Percentiles rank a stretch among this genome's conserved stretches.
Evolutionary conservation across 2,113 vertebrate species (phyloP).

Genomic region (Pitta sordida): DNA sequence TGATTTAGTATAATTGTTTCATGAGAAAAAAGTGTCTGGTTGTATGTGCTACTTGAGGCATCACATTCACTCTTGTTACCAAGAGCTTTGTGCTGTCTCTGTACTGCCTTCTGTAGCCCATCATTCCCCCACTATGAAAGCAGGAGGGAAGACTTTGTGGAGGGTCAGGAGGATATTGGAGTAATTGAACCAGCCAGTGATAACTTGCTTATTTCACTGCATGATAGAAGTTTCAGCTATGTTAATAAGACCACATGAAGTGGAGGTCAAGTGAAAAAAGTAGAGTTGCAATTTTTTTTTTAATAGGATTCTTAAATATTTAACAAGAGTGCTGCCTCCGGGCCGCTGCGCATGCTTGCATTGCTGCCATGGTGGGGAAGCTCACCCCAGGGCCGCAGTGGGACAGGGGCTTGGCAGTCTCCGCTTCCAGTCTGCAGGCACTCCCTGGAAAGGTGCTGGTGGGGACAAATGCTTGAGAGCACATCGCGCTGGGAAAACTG

Average conservation of each 20-base stretch:
- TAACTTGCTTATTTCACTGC: not conserved
- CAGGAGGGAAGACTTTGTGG: not conserved
- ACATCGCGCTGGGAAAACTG: too few relatives aligned
- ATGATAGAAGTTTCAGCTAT: not conserved
- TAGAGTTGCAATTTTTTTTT: constrained; percentile 1
- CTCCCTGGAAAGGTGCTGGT: too few relatives aligned
- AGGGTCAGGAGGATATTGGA: not conserved
- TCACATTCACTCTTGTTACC: not conserved
- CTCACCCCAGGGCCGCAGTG: too few relatives aligned
- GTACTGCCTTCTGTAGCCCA: not conserved
- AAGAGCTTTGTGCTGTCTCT: not conserved
- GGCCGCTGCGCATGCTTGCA: too few relatives aligned
- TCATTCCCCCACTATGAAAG: not conserved
- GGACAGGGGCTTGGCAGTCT: too few relatives aligned
- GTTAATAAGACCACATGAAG: not conserved
- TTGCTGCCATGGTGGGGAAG: too few relatives aligned
- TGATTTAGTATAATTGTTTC: not conserved
- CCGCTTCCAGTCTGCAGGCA: too few relatives aligned
- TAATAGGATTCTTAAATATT: not conserved
- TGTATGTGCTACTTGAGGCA: not conserved
- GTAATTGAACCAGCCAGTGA: not conserved
- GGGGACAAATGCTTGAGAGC: too few relatives aligned
- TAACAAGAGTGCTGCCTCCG: not conserved
- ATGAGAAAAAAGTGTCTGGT: not conserved
- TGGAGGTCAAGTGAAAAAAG: not conserved